phyloP scores from a whole-genome alignment of 37 sponge, comb jelly and placozoan species.

The Beroe forskalii region DNA sequence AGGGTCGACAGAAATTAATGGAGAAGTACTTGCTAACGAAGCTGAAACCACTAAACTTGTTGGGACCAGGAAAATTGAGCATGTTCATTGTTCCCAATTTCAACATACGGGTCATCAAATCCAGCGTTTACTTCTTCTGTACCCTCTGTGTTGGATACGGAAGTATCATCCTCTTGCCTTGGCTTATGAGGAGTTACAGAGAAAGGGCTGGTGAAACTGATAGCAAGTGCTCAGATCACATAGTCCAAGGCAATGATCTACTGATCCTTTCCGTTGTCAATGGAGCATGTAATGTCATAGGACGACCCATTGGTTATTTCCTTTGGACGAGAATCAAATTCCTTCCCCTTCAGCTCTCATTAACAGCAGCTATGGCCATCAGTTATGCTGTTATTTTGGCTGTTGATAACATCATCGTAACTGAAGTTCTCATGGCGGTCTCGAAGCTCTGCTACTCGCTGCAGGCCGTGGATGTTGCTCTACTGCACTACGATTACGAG shows the following conservation, averaged over 20 bases:
- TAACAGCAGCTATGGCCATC: not conserved
- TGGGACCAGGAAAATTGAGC: no score
- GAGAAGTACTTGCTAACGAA: not conserved
- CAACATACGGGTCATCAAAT: not conserved
- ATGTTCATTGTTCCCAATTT: no score
- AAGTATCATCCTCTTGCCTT: conserved; percentile 3
- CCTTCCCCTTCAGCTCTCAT: not conserved
- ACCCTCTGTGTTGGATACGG: not conserved
- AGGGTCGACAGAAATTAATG: not conserved
- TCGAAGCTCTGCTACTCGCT: not conserved
- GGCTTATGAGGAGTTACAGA: not conserved
- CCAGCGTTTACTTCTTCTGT: not conserved
- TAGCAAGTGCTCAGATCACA: not conserved
- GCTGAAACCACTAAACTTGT: no score
- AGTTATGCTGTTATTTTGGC: not conserved
- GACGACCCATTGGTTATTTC: not conserved
- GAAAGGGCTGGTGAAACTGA: not conserved
- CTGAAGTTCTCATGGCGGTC: not conserved
- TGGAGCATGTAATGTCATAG: not conserved
- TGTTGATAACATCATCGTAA: not conserved
- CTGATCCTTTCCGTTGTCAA: not conserved
- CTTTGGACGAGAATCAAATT: not conserved
- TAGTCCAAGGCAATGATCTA: not conserved
- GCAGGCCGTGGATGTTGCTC: not conserved
- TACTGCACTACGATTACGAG: not conserved